A percentile compares a stretch with the other conserved stretches of the same genome.
Evolutionary conservation across 2,797 vertebrate species (phyloP).

Genomic region (Schizothorax lantsangensis): DNA sequence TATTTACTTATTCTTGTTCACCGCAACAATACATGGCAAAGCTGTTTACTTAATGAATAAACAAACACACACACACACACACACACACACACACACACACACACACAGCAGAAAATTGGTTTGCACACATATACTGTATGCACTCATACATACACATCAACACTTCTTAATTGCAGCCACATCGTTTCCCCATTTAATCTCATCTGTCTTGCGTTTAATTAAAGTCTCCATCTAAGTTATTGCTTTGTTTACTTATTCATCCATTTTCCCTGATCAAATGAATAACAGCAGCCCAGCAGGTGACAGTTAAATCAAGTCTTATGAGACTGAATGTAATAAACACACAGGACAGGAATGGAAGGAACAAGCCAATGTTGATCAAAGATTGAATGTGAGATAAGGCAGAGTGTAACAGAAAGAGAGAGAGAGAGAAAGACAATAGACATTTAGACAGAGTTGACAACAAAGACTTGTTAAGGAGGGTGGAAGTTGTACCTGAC

Average conservation of each 20-base stretch:
- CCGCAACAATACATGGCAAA: slow-evolving; percentile 15
- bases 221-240: slow-evolving; percentile 82
- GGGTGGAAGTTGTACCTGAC: slow-evolving; percentile 80
- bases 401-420: slow-evolving; percentile 46
- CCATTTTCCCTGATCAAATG: slow-evolving; percentile 81
- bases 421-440: slow-evolving; percentile 12
- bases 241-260: slow-evolving; percentile 85
- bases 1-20: slow-evolving; percentile 1
- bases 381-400: slow-evolving; percentile 45
- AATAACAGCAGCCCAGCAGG: slow-evolving; percentile 77
- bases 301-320: slow-evolving; percentile 78
- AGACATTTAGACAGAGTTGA: slow-evolving; percentile 47
- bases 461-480: slow-evolving; percentile 35
- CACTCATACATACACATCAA: slow-evolving; percentile 41
- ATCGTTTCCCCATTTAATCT: slow-evolving; percentile 78
- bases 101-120: slow-evolving; percentile 41
- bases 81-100: slow-evolving; percentile 50
- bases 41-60: slow-evolving; percentile 22
- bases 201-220: slow-evolving; percentile 83
- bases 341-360: slow-evolving; percentile 41
- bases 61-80: slow-evolving; percentile 40
- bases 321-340: slow-evolving; percentile 54
- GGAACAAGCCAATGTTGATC: slow-evolving; percentile 46
- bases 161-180: slow-evolving; percentile 78
- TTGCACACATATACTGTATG: slow-evolving; percentile 45